A percentile compares a stretch with the other conserved stretches of the same genome.
Evolutionary conservation across 2,888 invertebrate species (phyloP).

Genomic region (Mellilla xanthometata): DNA sequence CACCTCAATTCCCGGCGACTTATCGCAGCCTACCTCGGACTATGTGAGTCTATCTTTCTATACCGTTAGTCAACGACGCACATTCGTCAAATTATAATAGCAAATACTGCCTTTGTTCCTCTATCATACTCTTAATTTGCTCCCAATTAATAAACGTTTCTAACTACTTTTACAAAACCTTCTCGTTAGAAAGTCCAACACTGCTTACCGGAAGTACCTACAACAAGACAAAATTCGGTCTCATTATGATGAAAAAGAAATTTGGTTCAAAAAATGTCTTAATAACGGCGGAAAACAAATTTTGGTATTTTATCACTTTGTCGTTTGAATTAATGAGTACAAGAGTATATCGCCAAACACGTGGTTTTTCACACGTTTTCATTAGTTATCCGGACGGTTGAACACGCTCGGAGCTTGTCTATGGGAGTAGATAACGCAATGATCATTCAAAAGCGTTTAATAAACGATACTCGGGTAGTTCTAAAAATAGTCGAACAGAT

Average conservation of each 20-base stretch:
- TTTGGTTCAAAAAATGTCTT: slow-evolving; percentile 15
- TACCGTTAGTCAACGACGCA: slow-evolving; percentile 68
- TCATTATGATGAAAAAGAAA: slow-evolving; percentile 16
- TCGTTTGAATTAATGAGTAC: slow-evolving; percentile 39
- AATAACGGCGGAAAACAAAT: slow-evolving; percentile 33
- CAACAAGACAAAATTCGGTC: slow-evolving; percentile 24
- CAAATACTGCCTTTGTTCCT: slow-evolving; percentile 44
- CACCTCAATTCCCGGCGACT: slow-evolving; percentile 78
- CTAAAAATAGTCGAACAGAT: slow-evolving; percentile 21
- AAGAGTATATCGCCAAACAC: slow-evolving; percentile 36
- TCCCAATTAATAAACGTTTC: slow-evolving; percentile 2
- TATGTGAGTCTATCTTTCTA: slow-evolving; percentile 80
- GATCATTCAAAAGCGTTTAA: slow-evolving; percentile 11
- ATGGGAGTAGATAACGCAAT: slow-evolving; percentile 20
- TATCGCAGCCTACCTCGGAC: slow-evolving; percentile 79
- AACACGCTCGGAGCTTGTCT: slow-evolving; percentile 30
- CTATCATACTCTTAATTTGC: not conserved
- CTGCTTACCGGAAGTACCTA: slow-evolving; percentile 25
- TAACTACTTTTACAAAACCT: slow-evolving; percentile 22
- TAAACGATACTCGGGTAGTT: slow-evolving; percentile 14
- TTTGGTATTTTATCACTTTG: slow-evolving; percentile 33
- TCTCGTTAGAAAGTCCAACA: slow-evolving; percentile 15
- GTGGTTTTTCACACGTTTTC: slow-evolving; percentile 31
- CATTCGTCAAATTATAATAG: slow-evolving; percentile 53
- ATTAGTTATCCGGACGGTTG: slow-evolving; percentile 31